Conservation (phyloP, 2,113 vertebrate species). For the Pogona vitticeps region DNA sequence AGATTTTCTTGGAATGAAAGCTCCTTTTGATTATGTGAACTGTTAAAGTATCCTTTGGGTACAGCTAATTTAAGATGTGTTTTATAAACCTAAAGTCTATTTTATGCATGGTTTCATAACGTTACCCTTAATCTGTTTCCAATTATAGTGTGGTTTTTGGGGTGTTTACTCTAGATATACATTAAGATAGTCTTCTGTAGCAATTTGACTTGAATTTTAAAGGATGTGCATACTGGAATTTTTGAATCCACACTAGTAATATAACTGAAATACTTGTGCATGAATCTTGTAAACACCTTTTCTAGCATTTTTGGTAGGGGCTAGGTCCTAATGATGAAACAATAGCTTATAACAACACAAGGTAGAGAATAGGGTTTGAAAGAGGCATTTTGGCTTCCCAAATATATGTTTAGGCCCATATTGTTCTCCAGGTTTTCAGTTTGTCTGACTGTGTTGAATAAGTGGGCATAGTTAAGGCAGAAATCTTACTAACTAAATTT, state of each 20-base stretch:
- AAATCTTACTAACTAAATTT: not conserved
- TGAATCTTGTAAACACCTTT: not conserved
- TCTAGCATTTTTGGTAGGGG: not conserved
- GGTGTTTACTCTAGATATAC: not conserved
- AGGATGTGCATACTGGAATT: not conserved
- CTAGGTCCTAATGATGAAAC: not conserved
- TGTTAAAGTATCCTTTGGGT: not conserved
- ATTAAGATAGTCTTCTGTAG: not conserved
- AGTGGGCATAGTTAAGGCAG: not conserved
- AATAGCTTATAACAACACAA: not conserved
- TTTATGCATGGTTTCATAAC: not conserved
- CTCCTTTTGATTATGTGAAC: not conserved
- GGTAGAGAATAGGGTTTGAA: not conserved
- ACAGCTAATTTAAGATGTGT: not conserved
- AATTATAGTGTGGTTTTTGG: not conserved
- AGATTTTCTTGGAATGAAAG: not conserved
- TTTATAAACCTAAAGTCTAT: conserved; percentile 13
- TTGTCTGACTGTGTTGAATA: not conserved
- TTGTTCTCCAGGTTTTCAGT: not conserved
- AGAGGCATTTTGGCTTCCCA: not conserved
- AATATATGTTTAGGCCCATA: not conserved
- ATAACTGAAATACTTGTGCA: not conserved
- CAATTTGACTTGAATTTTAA: conserved; percentile 1
- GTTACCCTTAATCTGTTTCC: conserved; percentile 18
- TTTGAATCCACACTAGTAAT: not conserved